Base-by-base conservation (phyloP, 2,113 vertebrate genomes). In the Clarias batrachus region DNA sequence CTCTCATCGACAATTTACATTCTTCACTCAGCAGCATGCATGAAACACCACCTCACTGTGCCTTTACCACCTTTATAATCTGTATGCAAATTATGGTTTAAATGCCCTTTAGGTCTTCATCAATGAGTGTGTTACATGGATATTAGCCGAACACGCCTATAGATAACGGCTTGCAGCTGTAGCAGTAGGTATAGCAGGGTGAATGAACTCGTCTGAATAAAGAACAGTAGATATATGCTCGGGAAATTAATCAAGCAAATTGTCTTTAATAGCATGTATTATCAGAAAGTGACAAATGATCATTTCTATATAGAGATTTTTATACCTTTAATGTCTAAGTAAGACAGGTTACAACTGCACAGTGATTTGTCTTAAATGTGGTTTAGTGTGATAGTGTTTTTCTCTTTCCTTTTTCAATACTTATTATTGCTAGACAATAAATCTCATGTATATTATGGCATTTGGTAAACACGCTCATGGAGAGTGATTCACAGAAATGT, bases 11-110 rank as follows among this genome's bases (percentile, higher is more conserved):
- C 84, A 90, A 88, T 90, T 82, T 88, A 23, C 56, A 85, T 83
- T 73, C 77, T 90, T 88, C 89, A 91, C 88, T 93, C 85, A 88
- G 80, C 62, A 87, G 63, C 86, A n/a, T 60, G 71, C 52, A 71
- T 88, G 37, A 87, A 86, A 85, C 27, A 13, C 23, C 37, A 83
- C 54, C 48, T 83, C 52, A 88, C 66, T 27, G 71, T 59, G 76
- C 48, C 73, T 87, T 79, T 87, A 81, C 88, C 87, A 87, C 90
- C 76, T 68, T 77, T 85, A 85, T 76, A 87, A 83, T 65, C 60
- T 33, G 84, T 86, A 92, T 85, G 87, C 91, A 93, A 93, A 92
- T 92, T 2, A 87, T 77, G 79, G 68, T 60, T 91, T 83, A 77
- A 82, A 85, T 70, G 62, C 74, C 82, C 79, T 59, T 62, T 27